Evolutionary conservation across 2,888 invertebrate species (phyloP), one percentile per base, ranked within the genome.

Genomic region (Eupithecia centaureata): DNA sequence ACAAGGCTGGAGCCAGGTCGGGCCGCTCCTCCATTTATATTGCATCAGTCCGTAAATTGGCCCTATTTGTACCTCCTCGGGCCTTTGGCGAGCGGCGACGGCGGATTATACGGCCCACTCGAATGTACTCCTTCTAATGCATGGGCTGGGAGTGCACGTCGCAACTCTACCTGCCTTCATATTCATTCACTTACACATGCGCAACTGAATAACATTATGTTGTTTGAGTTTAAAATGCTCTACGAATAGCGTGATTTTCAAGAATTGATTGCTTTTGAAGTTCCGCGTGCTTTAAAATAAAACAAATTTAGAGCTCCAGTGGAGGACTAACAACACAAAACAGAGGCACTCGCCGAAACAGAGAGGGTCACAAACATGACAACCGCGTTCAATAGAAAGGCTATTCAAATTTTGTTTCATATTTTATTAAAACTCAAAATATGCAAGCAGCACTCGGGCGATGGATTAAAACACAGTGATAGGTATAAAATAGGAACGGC

Each of bases 1-100:
- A 79, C 81, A 81, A 86, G 84, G 83, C 86, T 82, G 83, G 77
- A 84, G 78, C 79, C 83, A 86, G 86, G 84, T 86, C 83, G 79
- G 82, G 79, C 79, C 81, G 83, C 81, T 77, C 81, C 82, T 86
- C 85, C 84, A 88, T 91, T 87, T 90, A 89, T 87, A 89, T 86
- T 85, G 88, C 87, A 81, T 79, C 79, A 88, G 80, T 81, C 79
- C 81, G 82, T 83, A 86, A 89, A 91, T 90, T 89, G 84, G 80
- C 82, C 79, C 82, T 87, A 89, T 89, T 90, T 87, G 86, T 86
- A 83, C 79, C 80, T 81, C 77, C 80, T 76, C 77, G 77, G 66
- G 57, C 78, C 78, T 78, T 81, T 69, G 67, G 76, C 73, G 71
- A 71, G 73, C 77, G 71, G 76, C 78, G 79, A 76, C 76, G 80